A percentile compares a stretch with the other conserved stretches of the same genome.
Evolutionary conservation across 2,797 vertebrate species (phyloP).

Genomic region (Remorina albescens): DNA sequence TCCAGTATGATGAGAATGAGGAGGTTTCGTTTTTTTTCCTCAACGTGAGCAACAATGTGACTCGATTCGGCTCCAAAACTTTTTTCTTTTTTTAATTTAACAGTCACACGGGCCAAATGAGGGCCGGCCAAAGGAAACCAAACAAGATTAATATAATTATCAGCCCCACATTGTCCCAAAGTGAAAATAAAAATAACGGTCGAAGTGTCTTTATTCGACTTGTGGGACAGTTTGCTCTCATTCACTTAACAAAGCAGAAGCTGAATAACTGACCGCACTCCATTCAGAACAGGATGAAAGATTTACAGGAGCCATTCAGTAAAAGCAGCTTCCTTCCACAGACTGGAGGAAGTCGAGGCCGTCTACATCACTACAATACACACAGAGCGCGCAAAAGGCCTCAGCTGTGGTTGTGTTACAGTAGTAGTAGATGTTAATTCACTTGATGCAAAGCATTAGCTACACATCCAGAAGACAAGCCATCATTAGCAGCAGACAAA

Average conservation of each 20-base stretch:
- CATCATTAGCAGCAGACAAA: conserved; percentile 71
- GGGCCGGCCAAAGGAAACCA: conserved; percentile 48
- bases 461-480: conserved; percentile 49
- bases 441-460: conserved; percentile 54
- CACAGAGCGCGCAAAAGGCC: not conserved
- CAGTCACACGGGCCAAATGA: conserved; percentile 10
- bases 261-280: not conserved
- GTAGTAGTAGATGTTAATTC: conserved; percentile 39
- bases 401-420: conserved; percentile 17
- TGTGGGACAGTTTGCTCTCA: conserved; percentile 20
- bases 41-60: conserved; percentile 48
- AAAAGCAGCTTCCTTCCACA: conserved; percentile 1
- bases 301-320: conserved; percentile 10
- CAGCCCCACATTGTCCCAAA: conserved; percentile 29
- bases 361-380: not conserved
- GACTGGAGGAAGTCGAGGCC: not conserved
- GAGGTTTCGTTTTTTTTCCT: conserved; percentile 38
- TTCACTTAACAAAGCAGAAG: conserved; percentile 19
- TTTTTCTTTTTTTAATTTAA: conserved; percentile 13
- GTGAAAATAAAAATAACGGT: conserved; percentile 51
- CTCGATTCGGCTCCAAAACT: conserved; percentile 1
- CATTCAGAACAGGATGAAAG: not conserved
- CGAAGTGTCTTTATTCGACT: conserved; percentile 39
- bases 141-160: conserved; percentile 20
- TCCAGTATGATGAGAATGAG: conserved; percentile 68